Evolutionary conservation across 1,140 invertebrate genomes (phyloP).

Genomic region (Anoplophora glabripennis): DNA sequence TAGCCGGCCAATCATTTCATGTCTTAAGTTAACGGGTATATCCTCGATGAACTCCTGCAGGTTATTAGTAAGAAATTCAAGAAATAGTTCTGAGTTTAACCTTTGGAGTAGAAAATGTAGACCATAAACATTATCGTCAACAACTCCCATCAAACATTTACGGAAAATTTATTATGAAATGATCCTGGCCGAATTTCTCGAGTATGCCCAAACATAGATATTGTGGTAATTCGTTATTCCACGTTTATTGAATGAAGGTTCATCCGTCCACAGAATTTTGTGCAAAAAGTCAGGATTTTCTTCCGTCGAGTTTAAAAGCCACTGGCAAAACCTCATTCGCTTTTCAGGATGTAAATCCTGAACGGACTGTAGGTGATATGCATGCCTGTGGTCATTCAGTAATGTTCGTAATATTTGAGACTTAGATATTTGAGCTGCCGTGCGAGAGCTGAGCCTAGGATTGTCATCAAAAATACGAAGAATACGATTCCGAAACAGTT

Average conservation of each 20-base stretch:
- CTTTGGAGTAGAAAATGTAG: conserved; percentile 6
- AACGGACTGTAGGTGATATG: too few species aligned
- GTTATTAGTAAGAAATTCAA: conserved; percentile 10
- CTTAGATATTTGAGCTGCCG: not conserved
- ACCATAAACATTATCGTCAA: conserved; percentile 13
- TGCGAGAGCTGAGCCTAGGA: conserved; percentile 7
- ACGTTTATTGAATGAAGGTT: conserved; percentile 4
- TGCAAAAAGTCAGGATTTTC: conserved; percentile 9
- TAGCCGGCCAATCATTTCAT: conserved; percentile 1
- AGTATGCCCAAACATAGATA: conserved; percentile 6
- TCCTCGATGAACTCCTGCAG: not conserved
- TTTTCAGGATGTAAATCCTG: not conserved
- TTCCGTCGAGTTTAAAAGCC: conserved; percentile 8
- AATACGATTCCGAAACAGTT: conserved; percentile 7
- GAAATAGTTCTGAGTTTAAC: conserved; percentile 8
- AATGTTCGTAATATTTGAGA: too few species aligned
- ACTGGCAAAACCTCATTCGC: not conserved
- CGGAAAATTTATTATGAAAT: conserved; percentile 12
- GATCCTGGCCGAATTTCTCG: not conserved
- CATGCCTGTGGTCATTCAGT: too few species aligned
- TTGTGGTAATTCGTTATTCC: conserved; percentile 1
- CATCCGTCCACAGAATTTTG: conserved; percentile 7
- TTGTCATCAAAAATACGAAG: conserved; percentile 14
- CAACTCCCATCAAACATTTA: conserved; percentile 1
- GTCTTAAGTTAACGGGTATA: not conserved